Base-by-base conservation (phyloP, 2,888 invertebrate genomes). In the Sesia apiformis region DNA sequence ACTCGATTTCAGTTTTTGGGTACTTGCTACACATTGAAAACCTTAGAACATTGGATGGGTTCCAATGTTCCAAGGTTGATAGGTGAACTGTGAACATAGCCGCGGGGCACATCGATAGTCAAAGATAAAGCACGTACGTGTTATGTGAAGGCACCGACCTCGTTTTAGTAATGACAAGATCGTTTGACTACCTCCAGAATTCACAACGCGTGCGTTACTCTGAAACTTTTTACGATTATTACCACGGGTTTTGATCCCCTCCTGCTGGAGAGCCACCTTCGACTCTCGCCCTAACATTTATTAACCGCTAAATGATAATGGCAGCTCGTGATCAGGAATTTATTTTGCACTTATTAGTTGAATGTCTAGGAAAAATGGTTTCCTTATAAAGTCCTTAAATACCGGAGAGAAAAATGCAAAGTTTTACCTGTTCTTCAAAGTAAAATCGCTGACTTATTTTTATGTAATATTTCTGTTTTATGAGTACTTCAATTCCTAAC, bases 151-250 rank as follows among this genome's bases (percentile, higher is more conserved):
- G 59, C 69, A 64, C 64, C 61, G 68, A 65, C 69, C 74, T 69
- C 72, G 63, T 70, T 70, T 57, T 65, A 65, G 72, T 79, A 81
- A 78, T 73, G 77, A 74, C 75, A 63, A 65, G 70, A 79, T 74
- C 55, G 55, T 55, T 57, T 55, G 51, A 56, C 55, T 56, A 57
- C 54, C 74, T 82, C 77, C 72, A 69, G 70, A 80, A 85, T 84
- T 84, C 84, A 73, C 69, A 63, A 65, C 76, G 79, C 83, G 84
- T 81, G 72, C 78, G 77, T 81, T 74, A 80, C 79, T 79, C 76
- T 67, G 67, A 76, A 84, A 84, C 80, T 83, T 85, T 84, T 85
- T 85, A 84, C 80, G 85, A 78, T 84, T 84, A 85, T 83, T 79
- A 72, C 81, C 74, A 76, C 76, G 81, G 79, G 81, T 84, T 82